Evolutionary conservation across 2,888 invertebrate species (phyloP).

Genomic region (Adelognathus sp.): DNA sequence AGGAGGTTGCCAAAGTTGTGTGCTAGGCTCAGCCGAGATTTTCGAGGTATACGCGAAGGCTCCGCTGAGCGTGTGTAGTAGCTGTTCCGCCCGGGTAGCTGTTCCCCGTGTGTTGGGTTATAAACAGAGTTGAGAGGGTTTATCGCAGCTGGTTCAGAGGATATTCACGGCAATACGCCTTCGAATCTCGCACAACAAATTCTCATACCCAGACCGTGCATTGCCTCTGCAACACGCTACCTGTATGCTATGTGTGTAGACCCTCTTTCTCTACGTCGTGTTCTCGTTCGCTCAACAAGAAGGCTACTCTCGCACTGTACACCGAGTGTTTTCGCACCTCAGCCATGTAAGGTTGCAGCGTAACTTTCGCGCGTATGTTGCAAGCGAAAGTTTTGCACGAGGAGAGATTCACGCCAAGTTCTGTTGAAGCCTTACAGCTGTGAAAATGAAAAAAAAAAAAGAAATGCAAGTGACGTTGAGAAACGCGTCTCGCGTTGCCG

Average conservation of each 20-base stretch:
- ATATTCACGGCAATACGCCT: neutral
- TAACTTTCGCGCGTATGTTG: slow-evolving; percentile 36
- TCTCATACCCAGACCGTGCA: slow-evolving; percentile 8
- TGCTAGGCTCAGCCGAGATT: slow-evolving; percentile 45
- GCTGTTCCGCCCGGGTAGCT: neutral
- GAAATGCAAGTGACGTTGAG: slow-evolving; percentile 3
- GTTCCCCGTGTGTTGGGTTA: slow-evolving; percentile 10
- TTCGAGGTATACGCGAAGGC: slow-evolving; percentile 1
- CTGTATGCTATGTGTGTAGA: too few species aligned
- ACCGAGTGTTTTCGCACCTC: slow-evolving; percentile 47
- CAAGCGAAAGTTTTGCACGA: slow-evolving; percentile 49
- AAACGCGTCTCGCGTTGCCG: slow-evolving; percentile 1
- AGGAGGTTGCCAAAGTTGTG: slow-evolving; percentile 6
- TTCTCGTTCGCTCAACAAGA: slow-evolving; percentile 2
- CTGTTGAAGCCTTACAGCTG: neutral
- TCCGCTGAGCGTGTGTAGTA: neutral
- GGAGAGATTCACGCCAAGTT: too few species aligned
- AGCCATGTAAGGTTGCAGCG: slow-evolving; percentile 16
- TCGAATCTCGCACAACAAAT: slow-evolving; percentile 10
- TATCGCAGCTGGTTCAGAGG: neutral
- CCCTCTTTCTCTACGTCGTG: neutral
- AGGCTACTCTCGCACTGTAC: too few species aligned
- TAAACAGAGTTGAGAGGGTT: slow-evolving; percentile 28
- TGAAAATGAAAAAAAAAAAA: too few species aligned
- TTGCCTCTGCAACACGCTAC: neutral